Base-by-base conservation (phyloP, 2,888 invertebrate genomes). In the Diarsia rubi region DNA sequence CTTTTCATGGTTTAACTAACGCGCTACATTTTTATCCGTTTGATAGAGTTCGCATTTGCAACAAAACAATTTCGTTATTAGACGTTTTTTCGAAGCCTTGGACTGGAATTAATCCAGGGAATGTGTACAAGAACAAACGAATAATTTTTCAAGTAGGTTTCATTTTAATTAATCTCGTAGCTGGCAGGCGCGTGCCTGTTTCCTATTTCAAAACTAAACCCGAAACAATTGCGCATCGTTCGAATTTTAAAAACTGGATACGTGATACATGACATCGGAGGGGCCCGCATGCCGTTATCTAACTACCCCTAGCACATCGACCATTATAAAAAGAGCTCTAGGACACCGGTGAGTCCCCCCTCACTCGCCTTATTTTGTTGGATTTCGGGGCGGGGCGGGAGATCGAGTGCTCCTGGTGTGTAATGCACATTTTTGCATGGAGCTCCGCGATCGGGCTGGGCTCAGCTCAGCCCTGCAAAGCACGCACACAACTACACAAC, bases 391-490 rank as follows among this genome's bases (percentile, higher is more conserved):
- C 88, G 91, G 90, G 89, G 86, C 73, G 91, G 92, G 90, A 91
- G 94, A 91, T 93, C 95, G 91, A 85, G 86, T 88, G 89, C 83
- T 88, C 86, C 88, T 94, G 95, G 95, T 92, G 88, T 92, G 90
- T 92, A 86, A 82, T 93, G 93, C 94, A 95, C 94, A 95, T 95
- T 96, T 95, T 95, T 96, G 96, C 96, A 96, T 92, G 94, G 94
- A 92, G 92, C 93, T 93, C 89, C 92, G 94, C 94, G 93, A 94
- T 91, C 92, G 90, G 88, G 91, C 92, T 91, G 89, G 90, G 92
- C 92, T 86, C 86, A 92, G 94, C 94, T 94, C 92, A 87, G 87
- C 90, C 91, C 92, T 95, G 95, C 95, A 94, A 87, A 87, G 88
- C 92, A 91, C 92, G 79, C 94, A 93, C 87, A 86, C 87, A 64